Conservation (phyloP, 2,797 vertebrate genomes). For the Anguilla pacifica region DNA sequence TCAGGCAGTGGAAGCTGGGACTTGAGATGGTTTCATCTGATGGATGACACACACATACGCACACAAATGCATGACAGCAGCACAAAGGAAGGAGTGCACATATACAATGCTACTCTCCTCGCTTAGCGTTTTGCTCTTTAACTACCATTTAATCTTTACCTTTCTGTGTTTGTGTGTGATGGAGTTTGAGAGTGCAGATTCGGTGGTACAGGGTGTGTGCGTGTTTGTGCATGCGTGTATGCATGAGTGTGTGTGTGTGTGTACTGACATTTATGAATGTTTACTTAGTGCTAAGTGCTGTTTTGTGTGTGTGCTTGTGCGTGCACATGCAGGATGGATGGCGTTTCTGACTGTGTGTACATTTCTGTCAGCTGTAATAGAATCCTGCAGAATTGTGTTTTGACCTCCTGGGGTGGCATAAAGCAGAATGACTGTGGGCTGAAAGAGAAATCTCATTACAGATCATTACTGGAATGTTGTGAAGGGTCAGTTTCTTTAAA, state of each 20-base stretch:
- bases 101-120: no score
- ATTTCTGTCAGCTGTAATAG: background rate
- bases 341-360: background rate
- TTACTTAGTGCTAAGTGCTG: background rate
- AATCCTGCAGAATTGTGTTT: background rate
- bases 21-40: no score
- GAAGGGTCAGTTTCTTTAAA: background rate
- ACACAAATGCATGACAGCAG: no score
- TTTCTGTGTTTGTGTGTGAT: background rate
- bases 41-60: no score
- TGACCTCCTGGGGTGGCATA: background rate
- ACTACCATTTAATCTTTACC: no score
- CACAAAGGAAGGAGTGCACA: no score
- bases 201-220: background rate
- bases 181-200: background rate
- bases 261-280: background rate
- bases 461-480: background rate
- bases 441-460: background rate
- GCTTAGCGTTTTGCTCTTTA: no score
- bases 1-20: no score
- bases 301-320: background rate
- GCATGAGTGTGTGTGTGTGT: background rate
- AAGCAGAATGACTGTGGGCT: background rate
- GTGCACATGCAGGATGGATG: background rate
- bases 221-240: background rate